Base-by-base conservation (phyloP, 1,140 invertebrate species). In the Alviniconcha marisindica region DNA sequence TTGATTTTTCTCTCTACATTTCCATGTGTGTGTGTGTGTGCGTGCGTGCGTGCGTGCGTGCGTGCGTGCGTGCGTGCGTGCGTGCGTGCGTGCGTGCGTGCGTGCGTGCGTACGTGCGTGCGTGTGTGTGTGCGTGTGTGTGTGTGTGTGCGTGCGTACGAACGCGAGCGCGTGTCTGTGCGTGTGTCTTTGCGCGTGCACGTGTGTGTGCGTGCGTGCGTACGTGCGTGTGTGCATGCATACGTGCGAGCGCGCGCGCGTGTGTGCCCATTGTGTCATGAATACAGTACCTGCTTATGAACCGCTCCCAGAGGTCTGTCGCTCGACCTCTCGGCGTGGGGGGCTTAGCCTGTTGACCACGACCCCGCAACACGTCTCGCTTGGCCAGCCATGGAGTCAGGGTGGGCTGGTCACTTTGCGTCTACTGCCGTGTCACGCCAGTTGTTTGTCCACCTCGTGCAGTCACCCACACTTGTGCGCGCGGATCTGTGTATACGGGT, bases 31-130 rank as follows among this genome's bases (percentile, higher is more conserved):
- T 56, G 28, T 77, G 31, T 42, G 73, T 48, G 40, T 76, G 73
- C 24, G 40, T 44, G 73, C 24, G n/a, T 44, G 73, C n/a, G n/a
- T 24, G 40, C 2, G 14, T 96, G 0, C 97, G 97, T 0, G 96
- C 96, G 79, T 97, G 96, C 0, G 97, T 97, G 93, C 98, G 97
- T 33, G 96, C 88, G 92, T 96, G 97, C 60, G 96, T 93, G n/a
- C 33, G 15, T 77, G 28, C 18, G 40, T 77, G 40, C 18, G n/a
- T 44, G 40, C 44, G 74, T 44, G 40, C 18, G 74, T 77, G 38
- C 44, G 40, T 44, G 28, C n/a, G 74, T 44, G 74, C n/a, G 40
- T 44, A 40, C n/a, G 40, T 77, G 74, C 7, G 51, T 60, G 48
- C 56, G 44, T 63, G 33, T 60, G 24, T 12, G 44, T 31, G 2